phyloP scores from a whole-genome alignment of 2,797 vertebrate genomes.

The Oceanodroma leucorhoa region DNA sequence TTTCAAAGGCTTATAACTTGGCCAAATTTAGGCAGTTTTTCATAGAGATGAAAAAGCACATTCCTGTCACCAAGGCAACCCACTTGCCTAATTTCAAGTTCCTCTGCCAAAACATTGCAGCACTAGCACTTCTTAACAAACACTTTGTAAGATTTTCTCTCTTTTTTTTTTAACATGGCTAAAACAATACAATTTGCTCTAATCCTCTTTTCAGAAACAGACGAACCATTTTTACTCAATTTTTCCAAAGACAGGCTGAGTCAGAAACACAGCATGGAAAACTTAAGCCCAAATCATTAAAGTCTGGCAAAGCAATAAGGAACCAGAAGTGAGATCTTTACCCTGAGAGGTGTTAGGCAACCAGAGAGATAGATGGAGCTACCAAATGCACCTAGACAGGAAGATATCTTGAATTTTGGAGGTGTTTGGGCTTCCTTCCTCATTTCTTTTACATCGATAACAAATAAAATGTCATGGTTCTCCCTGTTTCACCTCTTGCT shows the following conservation, averaged over 20 bases:
- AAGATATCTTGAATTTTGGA: not conserved
- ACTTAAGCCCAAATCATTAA: not conserved
- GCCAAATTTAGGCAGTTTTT: slow-evolving; percentile 32
- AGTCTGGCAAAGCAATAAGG: not conserved
- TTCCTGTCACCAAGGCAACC: slow-evolving; percentile 18
- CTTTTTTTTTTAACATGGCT: not conserved
- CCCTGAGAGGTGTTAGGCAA: not conserved
- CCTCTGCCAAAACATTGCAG: not conserved
- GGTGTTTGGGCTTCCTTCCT: not conserved
- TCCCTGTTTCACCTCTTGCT: not conserved
- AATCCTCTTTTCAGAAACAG: not conserved
- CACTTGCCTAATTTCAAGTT: slow-evolving; percentile 9
- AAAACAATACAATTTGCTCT: not conserved
- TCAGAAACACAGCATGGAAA: not conserved
- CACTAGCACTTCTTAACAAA: not conserved
- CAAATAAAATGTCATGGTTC: not conserved
- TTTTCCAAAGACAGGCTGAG: not conserved
- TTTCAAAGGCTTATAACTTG: slow-evolving; percentile 30
- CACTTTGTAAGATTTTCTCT: not conserved
- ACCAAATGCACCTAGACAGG: not conserved
- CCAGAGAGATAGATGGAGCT: not conserved
- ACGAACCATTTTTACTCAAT: not conserved
- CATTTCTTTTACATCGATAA: not conserved
- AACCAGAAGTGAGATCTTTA: not conserved
- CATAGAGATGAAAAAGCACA: slow-evolving; percentile 15